phyloP scores from a whole-genome alignment of 2,888 invertebrate species.

The Boloria euphrosyne region DNA sequence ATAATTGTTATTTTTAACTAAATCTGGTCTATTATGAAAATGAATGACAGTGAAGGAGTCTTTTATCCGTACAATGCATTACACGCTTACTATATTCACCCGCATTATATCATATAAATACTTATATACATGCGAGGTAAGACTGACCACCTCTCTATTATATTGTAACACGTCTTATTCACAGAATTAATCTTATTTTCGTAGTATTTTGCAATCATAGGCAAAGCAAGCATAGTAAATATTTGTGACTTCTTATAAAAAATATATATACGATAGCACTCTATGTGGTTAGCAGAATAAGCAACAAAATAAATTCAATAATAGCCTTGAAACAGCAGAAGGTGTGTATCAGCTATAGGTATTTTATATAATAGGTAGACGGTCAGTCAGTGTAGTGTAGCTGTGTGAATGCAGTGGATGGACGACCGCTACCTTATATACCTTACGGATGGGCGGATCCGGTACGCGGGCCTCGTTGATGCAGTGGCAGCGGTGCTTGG shows the following conservation, averaged over 20 bases:
- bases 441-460: conserved; percentile 73
- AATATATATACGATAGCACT: too few species aligned
- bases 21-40: conserved; percentile 25
- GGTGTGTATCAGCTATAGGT: conserved; percentile 3
- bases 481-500: conserved; percentile 65
- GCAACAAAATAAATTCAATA: not conserved
- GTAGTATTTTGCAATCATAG: not conserved
- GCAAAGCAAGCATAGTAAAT: not conserved
- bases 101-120: not conserved
- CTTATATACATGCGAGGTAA: not conserved
- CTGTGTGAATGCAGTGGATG: conserved; percentile 42
- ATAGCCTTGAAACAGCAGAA: not conserved
- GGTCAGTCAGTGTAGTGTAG: conserved; percentile 25
- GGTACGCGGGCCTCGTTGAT: conserved; percentile 52
- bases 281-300: not conserved
- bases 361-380: conserved; percentile 7
- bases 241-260: too few species aligned
- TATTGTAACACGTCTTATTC: not conserved
- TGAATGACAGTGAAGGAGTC: conserved; percentile 33
- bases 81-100: conserved; percentile 15
- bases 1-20: too few species aligned
- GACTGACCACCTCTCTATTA: conserved; percentile 12
- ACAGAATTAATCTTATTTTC: not conserved
- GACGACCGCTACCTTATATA: conserved; percentile 68
- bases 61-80: conserved; percentile 22